Evolutionary conservation across 2,797 vertebrate species (phyloP).

Genomic region (Falco naumanni): DNA sequence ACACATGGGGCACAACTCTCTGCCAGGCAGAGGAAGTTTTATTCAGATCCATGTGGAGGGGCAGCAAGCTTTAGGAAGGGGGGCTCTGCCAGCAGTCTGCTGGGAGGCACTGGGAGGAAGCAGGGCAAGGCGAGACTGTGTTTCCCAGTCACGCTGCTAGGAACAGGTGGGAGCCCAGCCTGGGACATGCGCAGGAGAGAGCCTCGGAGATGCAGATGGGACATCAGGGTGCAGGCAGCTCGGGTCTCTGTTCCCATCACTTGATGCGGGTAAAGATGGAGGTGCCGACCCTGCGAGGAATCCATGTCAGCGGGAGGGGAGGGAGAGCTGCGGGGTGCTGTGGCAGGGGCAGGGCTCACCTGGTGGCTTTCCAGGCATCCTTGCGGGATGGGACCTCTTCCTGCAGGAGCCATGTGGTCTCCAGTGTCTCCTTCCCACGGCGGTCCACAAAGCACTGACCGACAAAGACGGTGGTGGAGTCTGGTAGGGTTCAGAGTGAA

Average conservation of each 20-base stretch:
- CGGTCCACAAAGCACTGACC: neutral
- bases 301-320: neutral
- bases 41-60: neutral
- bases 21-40: neutral
- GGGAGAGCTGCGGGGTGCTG: fast-evolving
- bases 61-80: neutral
- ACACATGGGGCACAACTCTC: fast-evolving
- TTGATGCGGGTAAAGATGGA: neutral
- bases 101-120: neutral
- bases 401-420: neutral
- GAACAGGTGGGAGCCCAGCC: neutral
- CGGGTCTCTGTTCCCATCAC: neutral
- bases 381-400: neutral
- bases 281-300: neutral
- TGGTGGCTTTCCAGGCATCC: neutral
- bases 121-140: fast-evolving
- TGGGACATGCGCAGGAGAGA: neutral
- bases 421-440: neutral
- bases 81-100: fast-evolving
- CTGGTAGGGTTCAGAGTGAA: neutral
- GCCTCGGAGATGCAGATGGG: fast-evolving
- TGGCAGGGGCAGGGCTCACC: neutral
- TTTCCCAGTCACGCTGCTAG: neutral
- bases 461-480: neutral
- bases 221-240: neutral